A percentile compares a stretch with the other conserved stretches of the same genome.
phyloP scores from a whole-genome alignment of 2,113 vertebrate species.

The Calidris pygmaea region DNA sequence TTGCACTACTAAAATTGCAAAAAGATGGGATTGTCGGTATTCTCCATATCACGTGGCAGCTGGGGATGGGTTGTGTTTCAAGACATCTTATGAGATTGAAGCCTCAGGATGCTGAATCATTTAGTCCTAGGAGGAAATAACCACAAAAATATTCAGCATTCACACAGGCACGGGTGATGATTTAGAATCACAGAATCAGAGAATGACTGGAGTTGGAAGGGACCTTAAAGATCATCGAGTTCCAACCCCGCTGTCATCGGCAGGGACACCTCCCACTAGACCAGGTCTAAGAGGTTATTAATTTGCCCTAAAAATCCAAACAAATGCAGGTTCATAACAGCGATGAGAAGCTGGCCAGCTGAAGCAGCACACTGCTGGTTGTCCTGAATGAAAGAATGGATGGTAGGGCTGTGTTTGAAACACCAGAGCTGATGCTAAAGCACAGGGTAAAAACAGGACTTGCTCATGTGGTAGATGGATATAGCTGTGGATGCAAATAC shows the following conservation, averaged over 20 bases:
- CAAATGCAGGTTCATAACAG: background rate
- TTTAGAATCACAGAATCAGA: too few species aligned
- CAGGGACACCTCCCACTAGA: too few species aligned
- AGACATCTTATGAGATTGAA: background rate
- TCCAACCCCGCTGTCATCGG: too few species aligned
- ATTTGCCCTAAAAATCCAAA: background rate
- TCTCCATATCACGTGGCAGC: background rate
- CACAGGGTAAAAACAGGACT: background rate
- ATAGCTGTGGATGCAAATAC: background rate
- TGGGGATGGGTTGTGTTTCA: background rate
- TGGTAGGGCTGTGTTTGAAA: background rate
- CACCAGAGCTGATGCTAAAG: background rate
- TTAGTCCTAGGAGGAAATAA: background rate
- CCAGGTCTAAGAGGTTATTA: background rate
- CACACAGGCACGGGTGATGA: background rate
- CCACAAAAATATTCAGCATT: background rate
- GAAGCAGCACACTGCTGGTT: background rate
- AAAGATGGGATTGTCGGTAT: background rate
- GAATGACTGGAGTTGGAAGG: too few species aligned
- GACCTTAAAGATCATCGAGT: too few species aligned
- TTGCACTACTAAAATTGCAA: background rate
- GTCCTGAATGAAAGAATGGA: background rate
- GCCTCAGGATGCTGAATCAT: background rate
- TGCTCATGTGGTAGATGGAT: background rate
- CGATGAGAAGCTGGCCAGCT: background rate